A percentile compares a stretch with the other conserved stretches of the same genome.
Conservation (phyloP, 1,140 invertebrate species). For the Magallana angulata region DNA sequence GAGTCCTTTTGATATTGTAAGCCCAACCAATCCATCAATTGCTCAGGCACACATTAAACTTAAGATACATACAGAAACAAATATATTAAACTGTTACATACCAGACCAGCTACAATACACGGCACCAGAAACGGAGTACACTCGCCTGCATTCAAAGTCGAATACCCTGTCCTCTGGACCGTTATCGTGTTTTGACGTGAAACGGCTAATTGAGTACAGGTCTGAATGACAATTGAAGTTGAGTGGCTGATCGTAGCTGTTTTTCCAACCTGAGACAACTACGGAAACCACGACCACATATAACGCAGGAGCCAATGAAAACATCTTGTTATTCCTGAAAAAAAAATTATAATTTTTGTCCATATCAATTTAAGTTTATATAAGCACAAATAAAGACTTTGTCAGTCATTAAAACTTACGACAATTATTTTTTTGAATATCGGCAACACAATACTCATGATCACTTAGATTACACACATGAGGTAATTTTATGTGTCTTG, state of each 20-base stretch:
- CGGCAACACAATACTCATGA: too few relatives aligned
- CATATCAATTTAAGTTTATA: too few relatives aligned
- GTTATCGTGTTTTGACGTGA: not conserved
- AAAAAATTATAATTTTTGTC: too few relatives aligned
- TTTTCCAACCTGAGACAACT: not conserved
- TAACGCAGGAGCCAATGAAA: not conserved
- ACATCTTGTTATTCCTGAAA: not conserved
- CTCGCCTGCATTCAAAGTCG: not conserved
- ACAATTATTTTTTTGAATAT: too few relatives aligned
- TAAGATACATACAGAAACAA: too few relatives aligned
- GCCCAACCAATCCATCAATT: too few relatives aligned
- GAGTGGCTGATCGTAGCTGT: not conserved
- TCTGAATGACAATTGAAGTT: not conserved
- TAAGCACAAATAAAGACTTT: too few relatives aligned
- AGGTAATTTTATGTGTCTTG: too few relatives aligned
- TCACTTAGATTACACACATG: too few relatives aligned
- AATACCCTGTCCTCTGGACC: not conserved
- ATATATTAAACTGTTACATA: not conserved
- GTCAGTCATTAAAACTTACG: too few relatives aligned
- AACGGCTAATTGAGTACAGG: not conserved
- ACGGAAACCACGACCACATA: not conserved
- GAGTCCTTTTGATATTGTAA: too few relatives aligned
- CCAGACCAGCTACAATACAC: not conserved
- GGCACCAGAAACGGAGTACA: not conserved
- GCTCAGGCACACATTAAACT: too few relatives aligned